Percentiles rank a stretch among this genome's conserved stretches.
phyloP scores from a whole-genome alignment of 92 coral and sea anemone species.

The Palythoa caribaeorum region DNA sequence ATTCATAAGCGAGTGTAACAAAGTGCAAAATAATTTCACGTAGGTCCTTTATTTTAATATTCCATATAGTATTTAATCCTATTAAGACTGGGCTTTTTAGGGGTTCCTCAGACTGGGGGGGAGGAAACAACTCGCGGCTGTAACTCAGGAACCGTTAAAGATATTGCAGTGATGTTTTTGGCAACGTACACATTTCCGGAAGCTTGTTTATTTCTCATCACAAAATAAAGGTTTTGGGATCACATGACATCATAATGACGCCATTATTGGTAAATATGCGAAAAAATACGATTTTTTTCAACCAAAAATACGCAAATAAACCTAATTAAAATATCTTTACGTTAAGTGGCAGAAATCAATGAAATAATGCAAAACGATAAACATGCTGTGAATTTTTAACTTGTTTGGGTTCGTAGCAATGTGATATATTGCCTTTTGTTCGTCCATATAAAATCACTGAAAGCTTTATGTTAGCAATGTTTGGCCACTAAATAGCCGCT shows the following conservation, averaged over 20 bases:
- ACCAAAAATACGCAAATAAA: neutral
- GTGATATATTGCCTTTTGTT: conserved; percentile 4
- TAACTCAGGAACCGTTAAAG: neutral
- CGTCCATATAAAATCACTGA: conserved; percentile 15
- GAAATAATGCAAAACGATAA: conserved; percentile 9
- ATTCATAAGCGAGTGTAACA: too few relatives aligned
- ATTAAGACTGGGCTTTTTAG: too few relatives aligned
- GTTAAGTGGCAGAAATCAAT: conserved; percentile 7
- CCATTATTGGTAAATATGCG: neutral
- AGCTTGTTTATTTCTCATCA: neutral
- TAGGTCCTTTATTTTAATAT: too few relatives aligned
- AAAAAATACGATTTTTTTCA: neutral
- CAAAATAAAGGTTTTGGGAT: neutral
- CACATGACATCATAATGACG: neutral
- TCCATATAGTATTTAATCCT: too few relatives aligned
- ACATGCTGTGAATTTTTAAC: conserved; percentile 1
- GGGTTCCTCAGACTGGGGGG: too few relatives aligned
- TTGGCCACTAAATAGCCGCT: conserved; percentile 13
- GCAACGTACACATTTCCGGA: neutral
- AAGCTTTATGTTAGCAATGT: conserved; percentile 14
- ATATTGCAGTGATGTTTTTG: neutral
- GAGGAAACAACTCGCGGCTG: too few relatives aligned
- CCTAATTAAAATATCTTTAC: neutral
- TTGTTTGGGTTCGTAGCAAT: conserved; percentile 11
- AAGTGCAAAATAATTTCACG: too few relatives aligned